Evolutionary conservation across 2,797 vertebrate genomes (phyloP).

Genomic region (Premnoplex brunnescens): DNA sequence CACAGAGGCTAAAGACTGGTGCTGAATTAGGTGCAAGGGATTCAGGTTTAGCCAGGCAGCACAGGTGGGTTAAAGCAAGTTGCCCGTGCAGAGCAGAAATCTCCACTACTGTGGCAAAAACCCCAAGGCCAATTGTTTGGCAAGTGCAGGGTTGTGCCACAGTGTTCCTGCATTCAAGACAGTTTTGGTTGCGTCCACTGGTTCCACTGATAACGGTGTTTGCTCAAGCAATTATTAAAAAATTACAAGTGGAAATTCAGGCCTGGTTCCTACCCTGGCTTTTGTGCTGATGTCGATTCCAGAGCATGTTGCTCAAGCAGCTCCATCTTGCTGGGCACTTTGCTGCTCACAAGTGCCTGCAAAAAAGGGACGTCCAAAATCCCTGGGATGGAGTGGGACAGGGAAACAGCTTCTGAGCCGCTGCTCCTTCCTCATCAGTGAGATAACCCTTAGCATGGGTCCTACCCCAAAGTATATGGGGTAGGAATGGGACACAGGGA

Average conservation of each 20-base stretch:
- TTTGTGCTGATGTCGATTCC: neutral
- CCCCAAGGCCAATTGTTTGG: neutral
- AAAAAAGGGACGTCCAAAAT: neutral
- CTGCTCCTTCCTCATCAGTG: neutral
- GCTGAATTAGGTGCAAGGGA: neutral
- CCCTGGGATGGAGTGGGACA: neutral
- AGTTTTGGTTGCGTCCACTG: neutral
- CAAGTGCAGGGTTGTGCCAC: rapidly evolving
- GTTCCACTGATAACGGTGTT: neutral
- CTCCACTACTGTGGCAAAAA: rapidly evolving
- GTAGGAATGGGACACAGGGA: neutral
- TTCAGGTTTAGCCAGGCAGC: neutral
- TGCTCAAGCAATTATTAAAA: neutral
- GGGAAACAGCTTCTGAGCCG: neutral
- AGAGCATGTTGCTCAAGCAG: neutral
- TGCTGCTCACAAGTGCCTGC: neutral
- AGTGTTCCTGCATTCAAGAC: rapidly evolving
- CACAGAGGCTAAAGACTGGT: neutral
- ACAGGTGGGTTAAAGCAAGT: neutral
- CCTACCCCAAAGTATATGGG: rapidly evolving
- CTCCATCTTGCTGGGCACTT: neutral
- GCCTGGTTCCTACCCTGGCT: neutral
- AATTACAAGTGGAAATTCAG: neutral
- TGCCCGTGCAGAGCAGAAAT: neutral
- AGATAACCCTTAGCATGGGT: neutral